Evolutionary conservation across 2,113 vertebrate species (phyloP).

Genomic region (Nipponia nippon): DNA sequence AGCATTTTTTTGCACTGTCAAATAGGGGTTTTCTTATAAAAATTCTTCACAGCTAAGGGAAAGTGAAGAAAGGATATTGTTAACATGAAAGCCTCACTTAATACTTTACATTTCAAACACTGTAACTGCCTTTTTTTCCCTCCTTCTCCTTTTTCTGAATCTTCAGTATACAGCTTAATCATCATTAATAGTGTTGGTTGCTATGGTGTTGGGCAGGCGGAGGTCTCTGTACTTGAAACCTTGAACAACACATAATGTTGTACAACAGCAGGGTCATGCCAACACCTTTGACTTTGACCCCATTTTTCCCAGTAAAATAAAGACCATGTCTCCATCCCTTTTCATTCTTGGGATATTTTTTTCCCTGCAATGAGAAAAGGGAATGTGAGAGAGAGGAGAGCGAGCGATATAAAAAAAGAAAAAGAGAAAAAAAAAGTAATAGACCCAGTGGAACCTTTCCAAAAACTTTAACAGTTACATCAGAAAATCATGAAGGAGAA

Average conservation of each 20-base stretch:
- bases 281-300: slow-evolving; percentile 40
- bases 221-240: slow-evolving; percentile 15
- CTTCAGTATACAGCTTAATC: slow-evolving; percentile 25
- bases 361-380: background rate
- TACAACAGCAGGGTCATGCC: slow-evolving; percentile 15
- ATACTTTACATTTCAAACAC: slow-evolving; percentile 58
- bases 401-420: background rate
- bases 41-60: slow-evolving; percentile 26
- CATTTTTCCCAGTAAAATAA: slow-evolving; percentile 7
- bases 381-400: background rate
- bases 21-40: slow-evolving; percentile 23
- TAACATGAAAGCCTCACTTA: slow-evolving; percentile 55
- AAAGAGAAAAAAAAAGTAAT: background rate
- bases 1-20: slow-evolving; percentile 29
- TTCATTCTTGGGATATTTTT: background rate
- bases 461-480: background rate
- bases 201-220: slow-evolving; percentile 31
- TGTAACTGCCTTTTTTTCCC: slow-evolving; percentile 5
- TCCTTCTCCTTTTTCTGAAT: slow-evolving; percentile 1
- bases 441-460: background rate
- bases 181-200: slow-evolving; percentile 44
- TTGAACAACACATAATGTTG: slow-evolving; percentile 24
- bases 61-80: slow-evolving; percentile 41
- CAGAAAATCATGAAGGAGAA: background rate
- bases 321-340: background rate